Evolutionary conservation across 2,888 invertebrate species (phyloP), one percentile per base, ranked within the genome.

Genomic region (Rhamnusium bicolor): DNA sequence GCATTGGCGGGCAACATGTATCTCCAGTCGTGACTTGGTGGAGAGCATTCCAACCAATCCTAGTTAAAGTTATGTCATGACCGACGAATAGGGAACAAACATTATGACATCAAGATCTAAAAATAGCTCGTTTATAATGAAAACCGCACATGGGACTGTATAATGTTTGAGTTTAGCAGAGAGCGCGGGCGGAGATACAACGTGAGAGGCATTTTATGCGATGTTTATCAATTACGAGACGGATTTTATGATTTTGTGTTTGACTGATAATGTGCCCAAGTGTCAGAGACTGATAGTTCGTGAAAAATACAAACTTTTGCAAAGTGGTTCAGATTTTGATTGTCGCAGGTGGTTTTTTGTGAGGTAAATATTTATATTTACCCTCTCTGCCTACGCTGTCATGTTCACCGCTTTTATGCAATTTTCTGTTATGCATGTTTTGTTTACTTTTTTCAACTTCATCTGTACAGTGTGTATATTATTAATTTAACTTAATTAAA

Each of bases 121-220:
- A 86, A 86, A 86, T 85, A 86, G 84, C 83, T 72, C 81, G 81
- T 83, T 86, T 85, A 86, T 85, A 86, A 85, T 78, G 82, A 82
- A 84, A 82, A 81, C 82, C 83, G 84, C 83, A 82, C 82, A 83
- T 83, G 83, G 84, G 85, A 82, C 85, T 84, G 84, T 84, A 82
- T 84, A 81, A 84, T 84, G 85, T 85, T 87, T 85, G 86, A 86
- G 87, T 86, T 85, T 84, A 84, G 86, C 85, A 82, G 82, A 83
- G 83, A 83, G 82, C 81, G 81, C 84, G 85, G 84, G 83, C 84
- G 84, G 82, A 80, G 78, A 80, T 80, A 61, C 19, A 70, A 79
- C 80, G 83, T 80, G 79, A 82, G 79, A 81, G 84, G 83, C 79
- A 81, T 82, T 80, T 79, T 77, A 86, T 86, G 86, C 85, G 85